phyloP scores from a whole-genome alignment of 1,140 invertebrate genomes.

The Magallana gigas region DNA sequence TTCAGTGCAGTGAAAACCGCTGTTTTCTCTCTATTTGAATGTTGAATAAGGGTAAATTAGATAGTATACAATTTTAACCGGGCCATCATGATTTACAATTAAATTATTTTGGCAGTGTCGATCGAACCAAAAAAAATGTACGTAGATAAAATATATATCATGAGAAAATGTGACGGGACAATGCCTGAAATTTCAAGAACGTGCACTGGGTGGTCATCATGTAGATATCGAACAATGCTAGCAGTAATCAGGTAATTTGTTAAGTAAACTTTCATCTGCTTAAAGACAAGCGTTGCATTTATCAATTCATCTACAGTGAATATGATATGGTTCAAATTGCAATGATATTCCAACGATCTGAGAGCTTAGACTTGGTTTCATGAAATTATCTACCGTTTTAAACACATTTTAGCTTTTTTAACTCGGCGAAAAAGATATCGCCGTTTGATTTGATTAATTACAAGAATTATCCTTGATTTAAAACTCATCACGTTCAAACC shows the following conservation, averaged over 20 bases:
- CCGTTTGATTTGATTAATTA: constrained; percentile 30
- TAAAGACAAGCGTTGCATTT: background rate
- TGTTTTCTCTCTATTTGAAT: too few relatives aligned
- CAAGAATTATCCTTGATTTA: background rate
- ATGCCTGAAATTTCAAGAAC: background rate
- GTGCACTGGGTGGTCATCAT: background rate
- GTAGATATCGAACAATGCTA: too few relatives aligned
- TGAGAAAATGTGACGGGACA: background rate
- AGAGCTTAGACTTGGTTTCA: background rate
- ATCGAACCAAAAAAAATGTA: too few relatives aligned
- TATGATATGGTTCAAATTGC: constrained; percentile 14
- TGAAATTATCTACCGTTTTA: background rate
- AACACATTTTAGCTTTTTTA: background rate
- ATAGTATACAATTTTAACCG: background rate
- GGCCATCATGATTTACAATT: background rate
- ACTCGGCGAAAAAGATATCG: background rate
- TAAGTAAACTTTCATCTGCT: background rate
- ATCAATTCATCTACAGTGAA: constrained; percentile 4
- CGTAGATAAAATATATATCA: background rate
- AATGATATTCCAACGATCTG: background rate
- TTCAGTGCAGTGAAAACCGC: too few relatives aligned
- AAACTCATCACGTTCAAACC: constrained; percentile 4
- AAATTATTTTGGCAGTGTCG: too few relatives aligned
- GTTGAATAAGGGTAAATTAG: too few relatives aligned
- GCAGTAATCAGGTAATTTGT: background rate